These are phyloP conservation scores for Argya squamiceps DNA, from an alignment of 2,797 vertebrate genomes.

Conservation along the genomic window DNA sequence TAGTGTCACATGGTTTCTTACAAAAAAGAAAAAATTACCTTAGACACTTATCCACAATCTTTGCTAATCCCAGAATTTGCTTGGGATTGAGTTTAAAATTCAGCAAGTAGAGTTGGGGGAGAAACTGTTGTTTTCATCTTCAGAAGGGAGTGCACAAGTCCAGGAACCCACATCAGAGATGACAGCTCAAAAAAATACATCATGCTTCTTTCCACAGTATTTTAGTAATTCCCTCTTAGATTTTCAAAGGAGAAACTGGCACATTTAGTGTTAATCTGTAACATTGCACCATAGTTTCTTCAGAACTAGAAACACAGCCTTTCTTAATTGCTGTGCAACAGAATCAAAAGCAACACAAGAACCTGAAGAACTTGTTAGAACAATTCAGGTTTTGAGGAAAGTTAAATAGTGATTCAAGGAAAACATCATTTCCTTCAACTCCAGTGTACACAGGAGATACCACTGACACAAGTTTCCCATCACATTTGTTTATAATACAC, in stretches of 20 bases:
- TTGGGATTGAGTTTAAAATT: background rate
- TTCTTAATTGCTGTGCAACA: background rate
- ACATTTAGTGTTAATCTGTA: background rate
- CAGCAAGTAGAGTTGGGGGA: background rate
- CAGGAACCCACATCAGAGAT: background rate
- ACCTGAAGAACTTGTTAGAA: background rate
- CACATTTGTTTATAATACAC: constrained; percentile 20
- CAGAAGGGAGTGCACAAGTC: background rate
- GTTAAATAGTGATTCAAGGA: background rate
- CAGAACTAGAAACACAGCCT: background rate
- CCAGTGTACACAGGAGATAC: background rate
- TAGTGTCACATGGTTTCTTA: background rate
- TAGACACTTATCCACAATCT: background rate
- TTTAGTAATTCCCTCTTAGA: background rate
- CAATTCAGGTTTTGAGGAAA: background rate
- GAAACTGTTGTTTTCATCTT: background rate
- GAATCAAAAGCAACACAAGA: background rate
- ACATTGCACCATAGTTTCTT: background rate
- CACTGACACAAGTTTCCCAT: background rate
- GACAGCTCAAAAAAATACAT: background rate
- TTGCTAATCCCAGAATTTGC: background rate
- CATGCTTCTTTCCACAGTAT: background rate
- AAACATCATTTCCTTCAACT: background rate
- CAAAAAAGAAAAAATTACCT: background rate
- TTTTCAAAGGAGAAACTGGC: background rate